Percentiles rank a stretch among this genome's conserved stretches.
Evolutionary conservation across 1,140 invertebrate species (phyloP).

Genomic region (Aplysia californica): DNA sequence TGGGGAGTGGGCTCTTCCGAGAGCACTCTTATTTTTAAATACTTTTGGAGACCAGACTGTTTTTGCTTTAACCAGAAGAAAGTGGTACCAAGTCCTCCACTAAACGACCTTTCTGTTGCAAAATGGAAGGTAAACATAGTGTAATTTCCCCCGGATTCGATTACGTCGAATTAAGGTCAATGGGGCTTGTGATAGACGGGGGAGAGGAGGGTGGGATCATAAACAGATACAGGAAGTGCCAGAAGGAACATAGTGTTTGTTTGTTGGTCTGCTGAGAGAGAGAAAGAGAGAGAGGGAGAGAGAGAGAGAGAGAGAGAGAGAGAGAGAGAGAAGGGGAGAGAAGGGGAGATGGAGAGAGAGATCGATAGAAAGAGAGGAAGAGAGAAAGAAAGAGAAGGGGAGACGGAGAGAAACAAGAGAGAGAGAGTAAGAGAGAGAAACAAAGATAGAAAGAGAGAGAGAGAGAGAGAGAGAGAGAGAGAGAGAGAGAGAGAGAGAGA

Average conservation of each 20-base stretch:
- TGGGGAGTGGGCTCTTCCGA: too few species aligned
- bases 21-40: too few species aligned
- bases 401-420: neutral
- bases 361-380: neutral
- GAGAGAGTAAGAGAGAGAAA: neutral
- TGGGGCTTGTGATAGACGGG: neutral
- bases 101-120: too few species aligned
- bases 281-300: neutral
- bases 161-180: neutral
- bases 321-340: constrained; percentile 14
- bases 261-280: too few species aligned
- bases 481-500: constrained; percentile 5
- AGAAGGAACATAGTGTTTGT: too few species aligned
- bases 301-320: constrained; percentile 7
- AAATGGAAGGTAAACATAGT: neutral
- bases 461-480: neutral
- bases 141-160: neutral
- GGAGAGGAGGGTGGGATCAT: too few species aligned
- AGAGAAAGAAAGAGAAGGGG: neutral
- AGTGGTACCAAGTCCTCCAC: too few species aligned
- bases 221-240: too few species aligned
- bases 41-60: too few species aligned
- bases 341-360: neutral
- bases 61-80: too few species aligned
- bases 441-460: neutral